phyloP scores from a whole-genome alignment of 2,888 invertebrate species.

The Folsomia candida region DNA sequence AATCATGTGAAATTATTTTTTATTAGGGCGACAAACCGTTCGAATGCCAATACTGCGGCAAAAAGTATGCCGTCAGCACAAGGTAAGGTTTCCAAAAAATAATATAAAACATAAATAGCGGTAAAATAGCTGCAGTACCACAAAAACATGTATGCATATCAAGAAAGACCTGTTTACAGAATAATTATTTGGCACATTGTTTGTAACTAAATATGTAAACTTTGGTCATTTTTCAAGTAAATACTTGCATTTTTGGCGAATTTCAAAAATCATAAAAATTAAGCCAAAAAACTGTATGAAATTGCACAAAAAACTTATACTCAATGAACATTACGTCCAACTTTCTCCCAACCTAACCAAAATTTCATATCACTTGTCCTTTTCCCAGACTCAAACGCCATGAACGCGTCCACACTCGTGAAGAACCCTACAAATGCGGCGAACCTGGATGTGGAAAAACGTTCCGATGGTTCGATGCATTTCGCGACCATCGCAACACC shows the following conservation, averaged over 20 bases:
- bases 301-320: no score
- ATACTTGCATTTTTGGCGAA: neutral
- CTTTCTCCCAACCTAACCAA: no score
- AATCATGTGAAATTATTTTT: no score
- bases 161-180: no score
- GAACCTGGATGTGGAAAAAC: slow-evolving; percentile 39
- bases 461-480: slow-evolving; percentile 45
- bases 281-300: neutral
- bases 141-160: no score
- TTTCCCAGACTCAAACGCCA: slow-evolving; percentile 42
- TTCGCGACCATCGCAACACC: slow-evolving; percentile 43
- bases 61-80: slow-evolving; percentile 42
- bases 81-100: slow-evolving; percentile 25
- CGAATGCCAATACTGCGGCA: slow-evolving; percentile 39
- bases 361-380: no score
- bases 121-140: no score
- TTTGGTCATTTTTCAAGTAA: neutral
- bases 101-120: no score
- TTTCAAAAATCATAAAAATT: no score
- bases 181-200: no score
- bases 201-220: no score
- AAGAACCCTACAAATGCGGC: slow-evolving; percentile 42
- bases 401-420: slow-evolving; percentile 40
- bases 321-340: no score
- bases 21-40: slow-evolving; percentile 42